Evolutionary conservation across 2,797 vertebrate species (phyloP).

Genomic region (Oreortyx pictus): DNA sequence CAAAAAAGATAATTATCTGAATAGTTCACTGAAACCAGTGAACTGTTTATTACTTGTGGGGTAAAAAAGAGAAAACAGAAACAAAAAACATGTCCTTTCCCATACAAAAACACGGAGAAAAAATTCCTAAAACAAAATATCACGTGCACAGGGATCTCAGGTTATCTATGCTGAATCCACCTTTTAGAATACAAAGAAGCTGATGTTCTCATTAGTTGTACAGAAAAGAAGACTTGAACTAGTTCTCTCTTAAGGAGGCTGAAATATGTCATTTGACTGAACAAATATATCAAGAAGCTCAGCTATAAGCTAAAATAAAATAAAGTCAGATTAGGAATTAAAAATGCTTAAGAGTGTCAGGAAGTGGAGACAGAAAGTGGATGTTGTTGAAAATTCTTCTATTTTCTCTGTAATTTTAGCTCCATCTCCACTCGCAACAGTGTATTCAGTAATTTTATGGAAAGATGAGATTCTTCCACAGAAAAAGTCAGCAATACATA

Average conservation of each 20-base stretch:
- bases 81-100: background rate
- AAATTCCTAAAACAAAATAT: background rate
- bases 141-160: background rate
- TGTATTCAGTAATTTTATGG: background rate
- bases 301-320: background rate
- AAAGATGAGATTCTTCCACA: background rate
- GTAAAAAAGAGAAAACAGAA: no score
- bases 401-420: background rate
- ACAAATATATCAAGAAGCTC: background rate
- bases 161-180: background rate
- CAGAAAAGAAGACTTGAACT: background rate
- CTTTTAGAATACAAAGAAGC: background rate
- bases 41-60: background rate
- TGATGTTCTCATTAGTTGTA: rapidly evolving
- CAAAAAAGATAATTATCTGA: background rate
- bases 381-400: background rate
- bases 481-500: background rate
- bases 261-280: background rate
- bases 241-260: background rate
- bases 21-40: background rate
- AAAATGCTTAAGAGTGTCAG: background rate
- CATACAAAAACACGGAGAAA: background rate
- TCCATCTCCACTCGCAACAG: background rate
- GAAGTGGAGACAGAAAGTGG: background rate
- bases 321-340: background rate